Conservation (phyloP, 2,797 vertebrate species). For the Ataeniobius toweri region DNA sequence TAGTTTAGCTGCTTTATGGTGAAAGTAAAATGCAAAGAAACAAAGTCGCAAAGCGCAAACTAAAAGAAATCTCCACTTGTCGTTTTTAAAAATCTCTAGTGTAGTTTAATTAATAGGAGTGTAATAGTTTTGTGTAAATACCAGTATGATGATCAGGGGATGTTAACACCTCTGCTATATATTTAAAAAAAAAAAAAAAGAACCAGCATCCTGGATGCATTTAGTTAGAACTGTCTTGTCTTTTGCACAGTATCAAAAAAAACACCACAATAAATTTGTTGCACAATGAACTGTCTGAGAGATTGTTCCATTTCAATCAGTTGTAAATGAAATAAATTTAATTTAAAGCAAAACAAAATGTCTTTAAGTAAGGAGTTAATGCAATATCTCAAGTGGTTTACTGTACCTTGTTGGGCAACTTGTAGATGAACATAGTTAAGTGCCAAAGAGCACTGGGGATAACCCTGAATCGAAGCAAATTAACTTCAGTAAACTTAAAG, state of each 20-base stretch:
- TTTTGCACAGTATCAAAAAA: slow-evolving; percentile 69
- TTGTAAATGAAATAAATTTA: slow-evolving; percentile 59
- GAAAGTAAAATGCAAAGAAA: slow-evolving; percentile 69
- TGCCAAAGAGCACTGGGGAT: slow-evolving; percentile 83
- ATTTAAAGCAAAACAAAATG: slow-evolving; percentile 41
- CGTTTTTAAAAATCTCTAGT: slow-evolving; percentile 68
- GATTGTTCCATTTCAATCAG: slow-evolving; percentile 57
- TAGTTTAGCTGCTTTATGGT: slow-evolving; percentile 76
- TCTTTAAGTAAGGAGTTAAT: slow-evolving; percentile 56
- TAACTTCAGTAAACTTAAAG: slow-evolving; percentile 83
- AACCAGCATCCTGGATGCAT: slow-evolving; percentile 61
- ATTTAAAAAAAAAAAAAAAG: slow-evolving; percentile 44
- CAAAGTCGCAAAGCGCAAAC: slow-evolving; percentile 44
- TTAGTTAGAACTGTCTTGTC: slow-evolving; percentile 71
- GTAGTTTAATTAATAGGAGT: slow-evolving; percentile 74
- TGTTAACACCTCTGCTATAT: slow-evolving; percentile 55
- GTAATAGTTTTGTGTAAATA: slow-evolving; percentile 75
- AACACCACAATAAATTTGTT: slow-evolving; percentile 52
- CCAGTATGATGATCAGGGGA: slow-evolving; percentile 64
- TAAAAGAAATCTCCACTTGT: slow-evolving; percentile 61
- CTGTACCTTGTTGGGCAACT: slow-evolving; percentile 83
- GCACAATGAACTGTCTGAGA: slow-evolving; percentile 52
- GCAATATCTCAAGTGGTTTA: slow-evolving; percentile 80
- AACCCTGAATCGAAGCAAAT: slow-evolving; percentile 78
- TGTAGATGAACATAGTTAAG: slow-evolving; percentile 82